Conservation (phyloP, 2,888 invertebrate species). For the Polyploca ridens region DNA sequence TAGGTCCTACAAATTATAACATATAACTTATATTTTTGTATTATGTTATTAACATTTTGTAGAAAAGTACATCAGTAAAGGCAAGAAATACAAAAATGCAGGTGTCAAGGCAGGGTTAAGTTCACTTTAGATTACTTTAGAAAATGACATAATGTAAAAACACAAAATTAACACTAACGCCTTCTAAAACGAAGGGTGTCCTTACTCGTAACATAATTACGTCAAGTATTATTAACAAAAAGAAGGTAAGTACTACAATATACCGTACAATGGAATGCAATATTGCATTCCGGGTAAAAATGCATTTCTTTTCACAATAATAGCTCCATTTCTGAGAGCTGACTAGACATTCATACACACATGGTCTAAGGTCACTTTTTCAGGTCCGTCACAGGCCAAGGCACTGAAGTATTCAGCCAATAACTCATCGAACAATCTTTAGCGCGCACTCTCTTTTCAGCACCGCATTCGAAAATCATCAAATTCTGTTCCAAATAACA, state of each 20-base stretch:
- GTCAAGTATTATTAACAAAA: background rate
- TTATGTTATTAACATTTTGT: conserved; percentile 26
- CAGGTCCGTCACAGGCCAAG: conserved; percentile 19
- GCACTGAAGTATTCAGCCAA: conserved; percentile 26
- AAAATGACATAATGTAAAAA: conserved; percentile 38
- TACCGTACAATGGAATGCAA: conserved; percentile 16
- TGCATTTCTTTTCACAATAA: conserved; percentile 5
- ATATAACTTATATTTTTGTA: conserved; percentile 17
- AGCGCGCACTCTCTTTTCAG: conserved; percentile 11
- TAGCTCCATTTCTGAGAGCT: conserved; percentile 33
- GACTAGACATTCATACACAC: conserved; percentile 78
- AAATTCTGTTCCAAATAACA: conserved; percentile 4
- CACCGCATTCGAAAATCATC: conserved; percentile 6
- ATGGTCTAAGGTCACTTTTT: conserved; percentile 22
- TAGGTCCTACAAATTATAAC: conserved; percentile 64
- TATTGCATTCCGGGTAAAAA: conserved; percentile 13
- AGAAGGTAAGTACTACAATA: conserved; percentile 10
- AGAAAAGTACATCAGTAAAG: conserved; percentile 37
- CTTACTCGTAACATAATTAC: conserved; percentile 14
- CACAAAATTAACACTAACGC: conserved; percentile 43
- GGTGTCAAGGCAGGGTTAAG: conserved; percentile 14
- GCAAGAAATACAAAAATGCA: conserved; percentile 58
- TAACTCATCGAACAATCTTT: conserved; percentile 15
- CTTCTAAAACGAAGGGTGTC: conserved; percentile 77
- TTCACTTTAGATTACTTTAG: conserved; percentile 34